phyloP scores from a whole-genome alignment of 2,888 invertebrate genomes.

The Choreutis nemorana region DNA sequence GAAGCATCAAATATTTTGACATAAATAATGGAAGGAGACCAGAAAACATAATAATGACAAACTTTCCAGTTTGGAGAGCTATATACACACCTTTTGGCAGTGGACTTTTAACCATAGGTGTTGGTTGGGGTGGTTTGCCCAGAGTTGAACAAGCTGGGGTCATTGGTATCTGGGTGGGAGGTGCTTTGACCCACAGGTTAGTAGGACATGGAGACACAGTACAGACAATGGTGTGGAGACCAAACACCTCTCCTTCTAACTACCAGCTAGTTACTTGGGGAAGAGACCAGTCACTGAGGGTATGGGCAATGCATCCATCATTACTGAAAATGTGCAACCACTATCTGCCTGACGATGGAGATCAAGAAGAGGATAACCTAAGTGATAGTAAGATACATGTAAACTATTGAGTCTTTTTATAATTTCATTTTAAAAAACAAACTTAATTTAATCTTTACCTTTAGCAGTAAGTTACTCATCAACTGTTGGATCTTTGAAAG shows the following conservation, averaged over 20 bases:
- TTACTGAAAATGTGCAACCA: conserved; percentile 79
- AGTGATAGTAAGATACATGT: conserved; percentile 43
- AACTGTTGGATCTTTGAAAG: conserved; percentile 45
- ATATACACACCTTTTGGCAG: conserved; percentile 93
- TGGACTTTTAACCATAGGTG: conserved; percentile 90
- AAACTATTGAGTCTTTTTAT: neutral
- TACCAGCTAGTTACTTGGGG: conserved; percentile 95
- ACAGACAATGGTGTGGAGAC: conserved; percentile 94
- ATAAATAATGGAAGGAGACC: conserved; percentile 84
- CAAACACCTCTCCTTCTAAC: conserved; percentile 71
- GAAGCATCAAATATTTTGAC: conserved; percentile 94
- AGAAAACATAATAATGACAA: conserved; percentile 84
- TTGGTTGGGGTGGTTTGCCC: conserved; percentile 81
- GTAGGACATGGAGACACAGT: conserved; percentile 96
- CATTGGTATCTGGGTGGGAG: conserved; percentile 61
- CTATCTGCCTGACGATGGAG: conserved; percentile 71
- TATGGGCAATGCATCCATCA: conserved; percentile 89
- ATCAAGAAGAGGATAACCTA: conserved; percentile 59
- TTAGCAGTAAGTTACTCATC: conserved; percentile 53
- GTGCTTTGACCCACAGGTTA: conserved; percentile 84
- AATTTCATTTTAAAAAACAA: neutral
- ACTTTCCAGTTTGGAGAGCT: conserved; percentile 92
- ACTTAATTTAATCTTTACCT: too few species aligned
- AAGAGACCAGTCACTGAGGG: conserved; percentile 88
- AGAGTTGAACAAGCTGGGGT: conserved; percentile 80